Base-by-base conservation (phyloP, 2,797 vertebrate species). In the Anisognathus igniventris region DNA sequence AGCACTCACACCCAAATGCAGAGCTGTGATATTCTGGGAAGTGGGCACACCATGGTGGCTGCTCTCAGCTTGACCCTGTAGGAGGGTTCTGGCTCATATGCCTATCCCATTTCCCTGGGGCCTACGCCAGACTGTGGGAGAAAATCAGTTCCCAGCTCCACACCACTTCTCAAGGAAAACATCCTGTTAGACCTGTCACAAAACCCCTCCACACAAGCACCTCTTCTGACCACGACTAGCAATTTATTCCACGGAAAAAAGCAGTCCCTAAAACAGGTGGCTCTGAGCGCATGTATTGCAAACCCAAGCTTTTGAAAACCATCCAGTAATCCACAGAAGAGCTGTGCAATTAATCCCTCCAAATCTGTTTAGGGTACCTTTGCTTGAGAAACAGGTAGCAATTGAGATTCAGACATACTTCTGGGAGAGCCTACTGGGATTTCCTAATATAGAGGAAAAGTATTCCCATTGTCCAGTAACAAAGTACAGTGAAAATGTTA, bases 401-500 rank as follows among this genome's bases (percentile, higher is more conserved):
- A 66, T 68, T 78, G 50, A 82, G 45, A 77, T 14, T 39, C 54
- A 96, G 66, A 39, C 90, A 68, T 90, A 90, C 45, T 89, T 74
- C 48, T 93, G 75, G 68, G 93, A 83, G 75, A 64, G 21, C 33
- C 37, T 68, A 62, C 72, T 92, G 71, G 92, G 91, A 95, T 96
- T 73, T 95, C 86, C 75, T 77, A 93, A 81, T 88, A 87, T 40
- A 96, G 85, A 93, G 73, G 88, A 88, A 62, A 96, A 96, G 33
- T 58, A 72, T 91, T 88, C 4, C 2, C 62, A 94, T 96, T 97
- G 96, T 96, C 96, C 94, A 90, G 71, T 86, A 97, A 96, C 94
- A 87, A 97, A 97, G 94, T 86, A 79, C 64, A 81, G 93, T 95
- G 93, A 96, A 96, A 96, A 96, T 91, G 96, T 95, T 93, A 86